Base-by-base conservation (phyloP, 2,888 invertebrate species). In the Melieria omissa region DNA sequence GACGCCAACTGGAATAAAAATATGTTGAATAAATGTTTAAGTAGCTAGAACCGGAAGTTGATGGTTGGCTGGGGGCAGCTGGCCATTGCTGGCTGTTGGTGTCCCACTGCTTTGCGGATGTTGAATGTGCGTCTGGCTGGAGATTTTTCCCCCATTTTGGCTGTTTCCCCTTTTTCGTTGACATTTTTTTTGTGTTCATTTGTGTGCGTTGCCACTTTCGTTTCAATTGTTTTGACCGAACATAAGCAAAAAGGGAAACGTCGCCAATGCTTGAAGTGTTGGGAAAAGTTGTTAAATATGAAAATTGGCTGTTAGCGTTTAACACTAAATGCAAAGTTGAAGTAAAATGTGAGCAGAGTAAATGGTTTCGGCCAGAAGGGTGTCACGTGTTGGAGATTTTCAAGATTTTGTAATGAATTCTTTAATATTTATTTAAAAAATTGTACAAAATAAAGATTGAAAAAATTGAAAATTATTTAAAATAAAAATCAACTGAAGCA, bases 161-260 rank as follows among this genome's bases (percentile, higher is more conserved):
- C 29, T 14, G 6, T n/a, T n/a, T 4, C 29, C 29, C 29, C 9
- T 55, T 55, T 55, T 55, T 55, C 7, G 4, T 45, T 45, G 60
- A 61, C 67, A 67, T 44, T 67, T 67, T 47, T 47, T 61, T n/a
- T 10, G 14, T 45, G 61, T 69, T 62, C 62, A 62, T 63, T 69
- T 63, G n/a, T 47, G 55, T 29, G 45, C 52, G 49, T 54, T 55
- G 16, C 54, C 55, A 60, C 47, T 63, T 63, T 63, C 41, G 45
- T 63, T 47, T 57, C 10, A 45, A 46, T 63, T 69, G 46, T 46
- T 55, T 66, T 6, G 8, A n/a, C 52, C 4, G 46, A 41, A 52
- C 6, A 14, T 5, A 14, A 52, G 8, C 4, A 52, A 52, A 52
- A 52, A 12, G 6, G 12, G 9, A 5, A 52, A 8, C 14, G 14